Base-by-base conservation (phyloP, 2,797 vertebrate genomes). In the Lacerta bilineata region DNA sequence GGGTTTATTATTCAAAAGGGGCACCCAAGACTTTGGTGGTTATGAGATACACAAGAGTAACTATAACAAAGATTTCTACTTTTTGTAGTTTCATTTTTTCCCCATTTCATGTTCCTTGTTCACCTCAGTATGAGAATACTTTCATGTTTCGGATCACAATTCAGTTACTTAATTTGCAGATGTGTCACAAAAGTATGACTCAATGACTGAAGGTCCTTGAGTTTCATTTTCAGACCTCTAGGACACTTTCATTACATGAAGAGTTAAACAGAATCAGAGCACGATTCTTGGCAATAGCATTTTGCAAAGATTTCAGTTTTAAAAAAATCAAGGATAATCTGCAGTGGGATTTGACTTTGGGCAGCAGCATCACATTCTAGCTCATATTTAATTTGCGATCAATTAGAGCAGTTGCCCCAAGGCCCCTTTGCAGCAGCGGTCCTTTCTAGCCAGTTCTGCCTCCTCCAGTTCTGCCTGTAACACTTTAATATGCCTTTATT, bases 381-480 rank as follows among this genome's bases (percentile, higher is more conserved):
- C 23, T 80, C n/a, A 29, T 33, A 85, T 85, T 85, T 86, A 79
- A 80, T 69, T 69, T 86, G 85, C 46, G 36, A 55, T 86, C 41
- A 86, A 39, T 86, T 69, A 86, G 29, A 71, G 23, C n/a, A 80
- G 41, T 20, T 79, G 64, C 64, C 85, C n/a, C 33, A 80, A 80
- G 43, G 41, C 64, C 43, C 20, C 20, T 69, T 79, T 78, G 33
- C 76, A 79, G 41, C 46, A 79, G 39, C 36, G 64, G n/a, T 17
- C 33, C 11, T 29, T 69, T n/a, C 20, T 68, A 55, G 41, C 20
- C 76, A 78, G 10, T 20, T 68, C 68, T 79, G 69, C 69, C 64
- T n/a, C n/a, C 25, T 68, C 29, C 68, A n/a, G 18, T 10, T 5
- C n/a, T 18, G 11, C 43, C 4, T 41, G 39, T 41, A 41, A 61